These are phyloP conservation scores for Petrocephalus sullivani DNA, from an alignment of 2,797 vertebrate genomes.

Conservation along the genomic window DNA sequence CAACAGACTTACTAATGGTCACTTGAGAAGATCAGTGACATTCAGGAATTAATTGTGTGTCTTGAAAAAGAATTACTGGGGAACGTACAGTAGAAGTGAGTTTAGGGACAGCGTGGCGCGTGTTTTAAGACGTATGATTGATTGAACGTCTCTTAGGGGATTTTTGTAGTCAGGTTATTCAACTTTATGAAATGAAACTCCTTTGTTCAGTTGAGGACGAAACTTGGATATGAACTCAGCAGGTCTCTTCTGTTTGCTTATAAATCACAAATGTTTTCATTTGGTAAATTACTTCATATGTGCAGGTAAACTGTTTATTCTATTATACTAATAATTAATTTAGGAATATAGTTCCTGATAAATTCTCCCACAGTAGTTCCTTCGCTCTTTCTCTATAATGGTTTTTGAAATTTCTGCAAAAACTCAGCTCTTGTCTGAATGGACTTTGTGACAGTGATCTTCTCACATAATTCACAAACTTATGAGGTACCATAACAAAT, in stretches of 20 bases:
- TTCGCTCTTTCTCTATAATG: not conserved
- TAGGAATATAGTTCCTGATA: not conserved
- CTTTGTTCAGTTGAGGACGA: not conserved
- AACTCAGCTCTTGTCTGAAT: not conserved
- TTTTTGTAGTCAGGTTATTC: not conserved
- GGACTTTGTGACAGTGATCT: not conserved
- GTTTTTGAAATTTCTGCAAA: not conserved
- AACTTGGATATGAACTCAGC: not conserved
- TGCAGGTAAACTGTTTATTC: not conserved
- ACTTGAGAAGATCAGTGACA: not conserved
- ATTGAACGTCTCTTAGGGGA: not conserved
- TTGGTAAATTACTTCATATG: not conserved
- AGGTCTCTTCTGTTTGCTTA: not conserved
- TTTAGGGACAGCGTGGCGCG: not conserved
- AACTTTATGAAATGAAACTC: not conserved
- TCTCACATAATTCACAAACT: not conserved
- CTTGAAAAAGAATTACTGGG: constrained; percentile 1
- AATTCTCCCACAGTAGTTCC: not conserved
- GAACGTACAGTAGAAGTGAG: not conserved
- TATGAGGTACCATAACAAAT: not conserved
- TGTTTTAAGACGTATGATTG: constrained; percentile 10
- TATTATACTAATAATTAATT: not conserved
- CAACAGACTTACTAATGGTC: not conserved
- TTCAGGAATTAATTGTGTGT: constrained; percentile 1
- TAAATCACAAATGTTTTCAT: not conserved